A percentile compares a stretch with the other conserved stretches of the same genome.
phyloP scores from a whole-genome alignment of 2,888 invertebrate species.

The Therioaphis trifolii region DNA sequence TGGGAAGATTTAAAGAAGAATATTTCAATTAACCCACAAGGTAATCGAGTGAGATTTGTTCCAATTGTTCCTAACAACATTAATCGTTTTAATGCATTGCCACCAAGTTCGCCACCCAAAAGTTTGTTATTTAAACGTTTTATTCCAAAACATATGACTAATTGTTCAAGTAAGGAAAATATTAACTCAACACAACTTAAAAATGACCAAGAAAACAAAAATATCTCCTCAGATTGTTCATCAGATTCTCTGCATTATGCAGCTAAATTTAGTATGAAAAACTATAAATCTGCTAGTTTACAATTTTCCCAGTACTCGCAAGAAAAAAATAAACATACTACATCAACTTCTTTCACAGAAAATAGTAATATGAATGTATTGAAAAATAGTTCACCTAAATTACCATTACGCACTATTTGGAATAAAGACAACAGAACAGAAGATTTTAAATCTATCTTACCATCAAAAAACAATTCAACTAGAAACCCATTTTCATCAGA shows the following conservation, averaged over 20 bases:
- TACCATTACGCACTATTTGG: conserved; percentile 46
- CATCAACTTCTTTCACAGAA: conserved; percentile 5
- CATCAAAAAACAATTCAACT: conserved; percentile 23
- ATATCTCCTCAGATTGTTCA: background rate
- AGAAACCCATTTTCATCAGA: conserved; percentile 22
- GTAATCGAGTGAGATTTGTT: conserved; percentile 55
- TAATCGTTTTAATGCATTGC: conserved; percentile 5
- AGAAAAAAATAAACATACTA: background rate
- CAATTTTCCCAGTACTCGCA: conserved; percentile 25
- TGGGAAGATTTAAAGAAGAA: conserved; percentile 61
- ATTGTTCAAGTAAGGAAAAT: conserved; percentile 32
- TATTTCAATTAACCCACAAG: conserved; percentile 55
- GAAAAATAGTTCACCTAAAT: conserved; percentile 32
- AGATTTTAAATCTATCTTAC: conserved; percentile 14
- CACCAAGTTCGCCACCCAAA: background rate
- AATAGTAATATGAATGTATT: conserved; percentile 40
- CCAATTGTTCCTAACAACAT: conserved; percentile 48
- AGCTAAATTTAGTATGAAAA: conserved; percentile 1
- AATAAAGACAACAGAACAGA: conserved; percentile 11
- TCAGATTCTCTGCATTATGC: too few relatives aligned
- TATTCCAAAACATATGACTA: conserved; percentile 19
- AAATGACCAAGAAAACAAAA: conserved; percentile 14
- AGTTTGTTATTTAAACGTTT: conserved; percentile 46
- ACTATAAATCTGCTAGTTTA: background rate
- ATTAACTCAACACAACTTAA: background rate